phyloP scores from a whole-genome alignment of 2,113 vertebrate genomes.

The Gasterosteus nipponicus region DNA sequence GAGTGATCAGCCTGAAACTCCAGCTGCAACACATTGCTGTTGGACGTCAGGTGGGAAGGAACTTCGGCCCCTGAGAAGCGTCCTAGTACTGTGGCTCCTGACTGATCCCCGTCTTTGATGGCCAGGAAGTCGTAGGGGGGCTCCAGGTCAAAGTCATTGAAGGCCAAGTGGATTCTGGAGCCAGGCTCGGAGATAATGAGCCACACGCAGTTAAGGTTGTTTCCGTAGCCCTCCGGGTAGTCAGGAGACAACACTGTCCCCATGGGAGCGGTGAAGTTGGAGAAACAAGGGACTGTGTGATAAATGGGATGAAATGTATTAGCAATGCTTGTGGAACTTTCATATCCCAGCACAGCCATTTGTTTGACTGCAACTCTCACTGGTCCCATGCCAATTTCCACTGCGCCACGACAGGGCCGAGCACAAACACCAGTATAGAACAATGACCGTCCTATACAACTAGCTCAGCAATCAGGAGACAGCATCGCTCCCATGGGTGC shows the following conservation, averaged over 20 bases:
- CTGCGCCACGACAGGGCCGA: conserved; percentile 34
- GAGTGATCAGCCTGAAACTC: conserved; percentile 99
- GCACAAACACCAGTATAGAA: conserved; percentile 40
- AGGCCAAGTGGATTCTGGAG: conserved; percentile 94
- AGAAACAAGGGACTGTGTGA: conserved; percentile 93
- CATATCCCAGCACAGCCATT: conserved; percentile 22
- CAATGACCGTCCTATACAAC: conserved; percentile 56
- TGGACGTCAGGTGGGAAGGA: conserved; percentile 94
- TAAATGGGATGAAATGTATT: conserved; percentile 27
- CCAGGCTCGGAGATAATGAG: conserved; percentile 93
- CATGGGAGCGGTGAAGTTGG: conserved; percentile 96
- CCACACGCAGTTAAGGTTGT: conserved; percentile 98
- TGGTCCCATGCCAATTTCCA: conserved; percentile 29
- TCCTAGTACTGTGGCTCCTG: conserved; percentile 89
- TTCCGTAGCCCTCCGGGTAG: conserved; percentile 97
- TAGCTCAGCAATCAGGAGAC: conserved; percentile 63
- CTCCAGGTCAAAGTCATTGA: conserved; percentile 98
- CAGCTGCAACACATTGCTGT: conserved; percentile 90
- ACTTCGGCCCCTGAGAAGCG: conserved; percentile 96
- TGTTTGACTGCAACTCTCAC: conserved; percentile 39
- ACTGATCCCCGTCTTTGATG: conserved; percentile 93
- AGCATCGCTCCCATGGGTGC: conserved; percentile 53
- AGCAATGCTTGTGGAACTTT: conserved; percentile 17
- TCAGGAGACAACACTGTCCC: conserved; percentile 97
- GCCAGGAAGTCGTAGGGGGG: conserved; percentile 97